Evolutionary conservation across 2,113 vertebrate genomes (phyloP).

Genomic region (Tamias sibiricus): DNA sequence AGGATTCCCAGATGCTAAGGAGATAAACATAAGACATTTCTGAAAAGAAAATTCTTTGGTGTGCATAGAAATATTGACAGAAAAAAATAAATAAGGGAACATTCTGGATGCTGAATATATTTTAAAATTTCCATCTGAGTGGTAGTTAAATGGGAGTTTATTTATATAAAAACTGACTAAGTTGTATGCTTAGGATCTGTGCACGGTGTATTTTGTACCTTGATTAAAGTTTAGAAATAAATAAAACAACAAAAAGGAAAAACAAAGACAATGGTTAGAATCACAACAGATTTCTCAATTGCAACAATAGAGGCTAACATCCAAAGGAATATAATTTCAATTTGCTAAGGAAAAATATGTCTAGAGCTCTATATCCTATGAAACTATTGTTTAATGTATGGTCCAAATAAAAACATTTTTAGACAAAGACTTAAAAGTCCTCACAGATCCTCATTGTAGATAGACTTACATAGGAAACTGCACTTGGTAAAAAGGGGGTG

Average conservation of each 20-base stretch:
- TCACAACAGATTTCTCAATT: background rate
- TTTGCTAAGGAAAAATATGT: background rate
- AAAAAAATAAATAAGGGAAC: background rate
- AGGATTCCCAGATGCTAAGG: background rate
- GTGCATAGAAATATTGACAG: too few species aligned
- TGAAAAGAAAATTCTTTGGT: too few species aligned
- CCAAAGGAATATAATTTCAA: background rate
- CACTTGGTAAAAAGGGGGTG: background rate
- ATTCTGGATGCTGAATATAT: background rate
- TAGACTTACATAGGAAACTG: background rate
- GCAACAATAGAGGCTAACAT: background rate
- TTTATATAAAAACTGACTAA: background rate
- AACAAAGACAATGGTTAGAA: background rate
- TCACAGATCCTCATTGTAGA: background rate
- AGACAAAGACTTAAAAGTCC: background rate
- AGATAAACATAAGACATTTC: too few species aligned
- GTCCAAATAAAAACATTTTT: conserved; percentile 16
- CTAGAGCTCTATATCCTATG: background rate
- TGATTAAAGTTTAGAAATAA: background rate
- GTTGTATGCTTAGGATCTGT: background rate
- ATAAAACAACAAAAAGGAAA: background rate
- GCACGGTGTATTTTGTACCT: background rate
- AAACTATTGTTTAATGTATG: background rate
- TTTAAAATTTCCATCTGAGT: background rate
- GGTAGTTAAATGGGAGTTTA: background rate